phyloP scores from a whole-genome alignment of 2,113 vertebrate species.

The Daboia siamensis region DNA sequence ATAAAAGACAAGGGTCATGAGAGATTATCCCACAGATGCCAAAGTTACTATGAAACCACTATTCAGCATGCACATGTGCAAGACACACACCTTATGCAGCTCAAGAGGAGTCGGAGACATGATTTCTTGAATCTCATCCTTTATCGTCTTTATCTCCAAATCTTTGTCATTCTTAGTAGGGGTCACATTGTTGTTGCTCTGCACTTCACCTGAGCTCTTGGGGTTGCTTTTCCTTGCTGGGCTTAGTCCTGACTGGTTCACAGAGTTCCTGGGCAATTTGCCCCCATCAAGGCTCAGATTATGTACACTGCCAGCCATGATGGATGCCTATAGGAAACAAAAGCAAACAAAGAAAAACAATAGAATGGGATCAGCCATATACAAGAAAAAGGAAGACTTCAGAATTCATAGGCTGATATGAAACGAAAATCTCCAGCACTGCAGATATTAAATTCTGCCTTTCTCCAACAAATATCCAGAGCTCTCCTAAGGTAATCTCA shows the following conservation, averaged over 20 bases:
- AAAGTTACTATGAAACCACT: not conserved
- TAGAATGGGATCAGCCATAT: not conserved
- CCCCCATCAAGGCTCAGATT: conserved; percentile 82
- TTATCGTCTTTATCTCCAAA: conserved; percentile 62
- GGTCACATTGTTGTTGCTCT: conserved; percentile 67
- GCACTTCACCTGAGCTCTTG: conserved; percentile 48
- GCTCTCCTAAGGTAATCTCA: not conserved
- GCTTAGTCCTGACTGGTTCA: conserved; percentile 66
- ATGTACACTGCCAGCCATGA: conserved; percentile 88
- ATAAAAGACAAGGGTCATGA: not conserved
- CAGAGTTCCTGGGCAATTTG: conserved; percentile 73
- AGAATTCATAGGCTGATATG: not conserved
- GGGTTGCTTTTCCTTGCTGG: conserved; percentile 68
- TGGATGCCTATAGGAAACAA: conserved; percentile 79
- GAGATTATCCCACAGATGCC: not conserved
- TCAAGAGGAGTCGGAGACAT: conserved; percentile 74
- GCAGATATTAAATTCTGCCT: not conserved
- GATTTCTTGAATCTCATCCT: conserved; percentile 74
- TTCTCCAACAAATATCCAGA: not conserved
- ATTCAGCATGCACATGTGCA: not conserved
- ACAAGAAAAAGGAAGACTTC: not conserved
- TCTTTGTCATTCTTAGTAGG: conserved; percentile 60
- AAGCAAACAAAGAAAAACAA: not conserved
- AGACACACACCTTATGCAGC: conserved; percentile 83
- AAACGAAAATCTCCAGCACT: not conserved